A percentile compares a stretch with the other conserved stretches of the same genome.
Evolutionary conservation across 2,797 vertebrate species (phyloP).

Genomic region (Sarcoramphus papa): DNA sequence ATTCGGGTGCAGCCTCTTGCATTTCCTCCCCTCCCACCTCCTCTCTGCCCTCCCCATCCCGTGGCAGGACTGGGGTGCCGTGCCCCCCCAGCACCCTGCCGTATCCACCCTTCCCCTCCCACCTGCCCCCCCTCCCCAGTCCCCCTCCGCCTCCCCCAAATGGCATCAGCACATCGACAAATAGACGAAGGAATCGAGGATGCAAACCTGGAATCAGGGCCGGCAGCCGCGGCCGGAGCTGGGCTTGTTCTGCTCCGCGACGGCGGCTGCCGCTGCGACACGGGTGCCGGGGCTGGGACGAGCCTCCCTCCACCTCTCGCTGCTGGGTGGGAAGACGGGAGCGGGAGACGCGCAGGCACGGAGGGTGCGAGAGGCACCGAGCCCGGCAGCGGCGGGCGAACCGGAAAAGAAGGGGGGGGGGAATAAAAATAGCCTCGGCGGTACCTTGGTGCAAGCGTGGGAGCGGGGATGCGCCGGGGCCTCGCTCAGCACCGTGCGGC

Average conservation of each 20-base stretch:
- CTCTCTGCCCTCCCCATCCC: not conserved
- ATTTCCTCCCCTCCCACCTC: not conserved
- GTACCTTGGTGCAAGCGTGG: conserved; percentile 40
- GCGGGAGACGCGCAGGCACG: not conserved
- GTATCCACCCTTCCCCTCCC: not conserved
- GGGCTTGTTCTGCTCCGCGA: not conserved
- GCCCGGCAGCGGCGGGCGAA: not conserved
- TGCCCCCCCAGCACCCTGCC: not conserved
- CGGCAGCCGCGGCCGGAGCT: not conserved
- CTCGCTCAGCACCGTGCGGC: not conserved
- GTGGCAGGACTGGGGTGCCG: not conserved
- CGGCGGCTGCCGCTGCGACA: not conserved
- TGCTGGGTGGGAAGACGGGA: not conserved
- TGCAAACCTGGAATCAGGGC: conserved; percentile 55
- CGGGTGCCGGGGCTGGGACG: not conserved
- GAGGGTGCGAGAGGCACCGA: not conserved
- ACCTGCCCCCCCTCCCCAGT: not conserved
- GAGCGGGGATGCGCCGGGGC: conserved; percentile 7
- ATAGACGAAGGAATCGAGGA: not conserved
- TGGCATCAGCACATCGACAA: not conserved
- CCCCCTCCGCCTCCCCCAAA: not conserved
- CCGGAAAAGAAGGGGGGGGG: not conserved
- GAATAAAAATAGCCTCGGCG: conserved; percentile 24
- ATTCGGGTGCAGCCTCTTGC: not conserved
- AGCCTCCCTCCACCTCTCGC: not conserved